These are phyloP conservation scores for Vandiemenella viatica DNA, from an alignment of 2,888 invertebrate species.

Conservation along the genomic window DNA sequence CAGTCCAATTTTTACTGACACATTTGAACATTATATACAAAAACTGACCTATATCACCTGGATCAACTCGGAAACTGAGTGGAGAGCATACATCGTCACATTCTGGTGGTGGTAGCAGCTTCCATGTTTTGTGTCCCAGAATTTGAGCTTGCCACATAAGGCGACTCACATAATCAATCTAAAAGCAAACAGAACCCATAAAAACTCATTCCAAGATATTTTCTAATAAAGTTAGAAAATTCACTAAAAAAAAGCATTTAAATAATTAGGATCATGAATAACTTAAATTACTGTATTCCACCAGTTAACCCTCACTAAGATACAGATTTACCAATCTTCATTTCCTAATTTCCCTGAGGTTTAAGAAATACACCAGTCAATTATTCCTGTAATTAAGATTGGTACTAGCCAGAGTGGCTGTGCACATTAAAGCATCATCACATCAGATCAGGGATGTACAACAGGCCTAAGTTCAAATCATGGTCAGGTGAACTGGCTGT, in stretches of 20 bases:
- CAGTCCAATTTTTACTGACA: no score
- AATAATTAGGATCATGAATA: constrained; percentile 1
- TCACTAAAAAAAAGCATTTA: background rate
- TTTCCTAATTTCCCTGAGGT: background rate
- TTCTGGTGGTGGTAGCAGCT: constrained; percentile 69
- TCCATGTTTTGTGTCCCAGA: constrained; percentile 72
- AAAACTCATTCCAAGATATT: background rate
- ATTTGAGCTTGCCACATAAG: constrained; percentile 91
- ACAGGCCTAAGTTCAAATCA: no score
- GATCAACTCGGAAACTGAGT: constrained; percentile 62
- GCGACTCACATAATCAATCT: constrained; percentile 82
- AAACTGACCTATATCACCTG: constrained; percentile 72
- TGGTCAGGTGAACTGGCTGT: no score
- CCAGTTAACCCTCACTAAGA: no score
- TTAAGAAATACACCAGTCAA: constrained; percentile 5
- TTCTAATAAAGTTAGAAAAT: constrained; percentile 4
- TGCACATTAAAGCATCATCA: no score
- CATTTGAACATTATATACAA: no score
- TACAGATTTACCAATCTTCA: no score
- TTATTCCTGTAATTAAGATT: no score
- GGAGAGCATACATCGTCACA: constrained; percentile 62
- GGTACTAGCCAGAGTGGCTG: no score
- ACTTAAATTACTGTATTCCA: background rate
- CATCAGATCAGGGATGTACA: no score
- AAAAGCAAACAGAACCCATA: constrained; percentile 20